Evolutionary conservation across 2,888 invertebrate species (phyloP), one percentile per base, ranked within the genome.

Genomic region (Euspilapteryx auroguttella): DNA sequence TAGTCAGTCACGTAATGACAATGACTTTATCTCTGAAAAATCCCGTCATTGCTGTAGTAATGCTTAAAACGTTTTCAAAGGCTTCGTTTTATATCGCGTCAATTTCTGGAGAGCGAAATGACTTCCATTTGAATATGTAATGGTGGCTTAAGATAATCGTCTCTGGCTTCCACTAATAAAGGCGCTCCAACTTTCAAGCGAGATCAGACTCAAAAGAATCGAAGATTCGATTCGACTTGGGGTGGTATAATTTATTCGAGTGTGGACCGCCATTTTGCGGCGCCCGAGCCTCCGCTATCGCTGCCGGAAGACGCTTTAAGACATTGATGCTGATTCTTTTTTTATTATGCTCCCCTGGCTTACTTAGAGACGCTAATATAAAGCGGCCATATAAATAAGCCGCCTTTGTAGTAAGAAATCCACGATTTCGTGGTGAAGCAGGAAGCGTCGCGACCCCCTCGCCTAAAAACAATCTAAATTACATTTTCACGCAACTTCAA

Each of bases 401-500:
- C 49, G 55, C 63, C 58, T 66, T 73, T 75, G 69, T 71, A 17
- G 17, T 5, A 44, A 57, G 41, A 48, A 49, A 41, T 46, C 47
- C 45, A 37, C 46, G 46, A 55, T 58, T 50, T 47, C 30, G 39
- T 44, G 38, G 37, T 58, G 58, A 55, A n/a, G n/a, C 63, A 65
- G 62, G 68, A 68, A 65, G 49, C 54, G 38, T 36, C 37, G 47
- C 42, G 56, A 54, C 69, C 71, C 69, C 58, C 59, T 40, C 42
- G 12, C 51, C 45, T 47, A 55, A 66, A 73, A 73, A 75, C 73
- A 75, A 73, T 75, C 73, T 73, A 75, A 75, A 75, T 75, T 75
- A 75, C 75, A 73, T 75, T 75, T 75, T 75, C 75, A 75, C 73
- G 73, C 73, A 69, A 75, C 75, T 75, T 69, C 71, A 75, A 73